phyloP scores from a whole-genome alignment of 2,888 invertebrate species.

The Fabriciana adippe region DNA sequence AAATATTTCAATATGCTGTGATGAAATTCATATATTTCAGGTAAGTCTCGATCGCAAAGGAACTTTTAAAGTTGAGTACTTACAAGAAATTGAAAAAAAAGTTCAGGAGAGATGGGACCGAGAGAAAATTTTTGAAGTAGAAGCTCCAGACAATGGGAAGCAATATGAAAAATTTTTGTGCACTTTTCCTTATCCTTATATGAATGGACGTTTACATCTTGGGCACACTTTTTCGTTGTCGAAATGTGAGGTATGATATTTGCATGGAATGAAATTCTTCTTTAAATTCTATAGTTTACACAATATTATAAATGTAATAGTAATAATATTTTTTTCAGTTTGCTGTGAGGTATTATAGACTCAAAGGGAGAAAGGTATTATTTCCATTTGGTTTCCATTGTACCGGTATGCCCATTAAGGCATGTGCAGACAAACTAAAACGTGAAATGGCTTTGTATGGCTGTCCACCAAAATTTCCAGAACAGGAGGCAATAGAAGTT shows the following conservation, averaged over 20 bases:
- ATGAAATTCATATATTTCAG: constrained; percentile 49
- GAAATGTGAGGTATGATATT: constrained; percentile 92
- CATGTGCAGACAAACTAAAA: constrained; percentile 98
- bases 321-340: constrained; percentile 82
- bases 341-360: constrained; percentile 94
- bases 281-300: neutral
- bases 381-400: constrained; percentile 99
- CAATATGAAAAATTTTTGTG: constrained; percentile 92
- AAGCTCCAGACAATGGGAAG: constrained; percentile 87
- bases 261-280: neutral
- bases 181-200: constrained; percentile 99
- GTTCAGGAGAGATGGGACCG: constrained; percentile 94
- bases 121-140: constrained; percentile 90
- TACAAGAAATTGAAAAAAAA: constrained; percentile 93
- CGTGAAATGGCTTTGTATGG: constrained; percentile 96
- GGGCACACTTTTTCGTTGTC: constrained; percentile 98
- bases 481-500: constrained; percentile 74
- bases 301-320: no score
- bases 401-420: constrained; percentile 99
- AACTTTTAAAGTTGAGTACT: constrained; percentile 96
- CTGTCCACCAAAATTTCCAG: constrained; percentile 95
- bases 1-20: neutral
- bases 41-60: constrained; percentile 87
- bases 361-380: constrained; percentile 94
- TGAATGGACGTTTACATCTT: constrained; percentile 98